Base-by-base conservation (phyloP, 2,113 vertebrate genomes). In the Clarias magur region DNA sequence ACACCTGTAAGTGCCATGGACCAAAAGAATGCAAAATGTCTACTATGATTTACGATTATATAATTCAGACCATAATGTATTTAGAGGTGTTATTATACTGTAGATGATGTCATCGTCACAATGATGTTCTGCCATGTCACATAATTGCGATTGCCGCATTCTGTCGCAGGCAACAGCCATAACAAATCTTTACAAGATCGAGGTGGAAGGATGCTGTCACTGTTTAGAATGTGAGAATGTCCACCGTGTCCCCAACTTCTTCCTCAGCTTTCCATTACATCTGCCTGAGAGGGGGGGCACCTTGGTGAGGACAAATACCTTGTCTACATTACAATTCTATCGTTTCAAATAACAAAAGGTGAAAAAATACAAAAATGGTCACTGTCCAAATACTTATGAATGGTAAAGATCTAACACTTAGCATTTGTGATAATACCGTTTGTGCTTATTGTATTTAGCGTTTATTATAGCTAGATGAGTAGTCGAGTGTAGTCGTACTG, bases 141-240 rank as follows among this genome's bases (percentile, higher is more conserved):
- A 15, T 23, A n/a, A 54, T 34, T 23, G 19, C 13, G 38, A 75
- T 19, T 62, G 48, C 80, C 48, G 4, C 0, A 3, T 82, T 56
- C 76, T 0, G 8, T 82, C 79, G 4, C 81, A 95, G 95, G 93
- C 91, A 91, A 83, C 90, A 48, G 73, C 92, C 81, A 93, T 95
- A 87, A 89, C 92, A 83, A 67, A 87, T 30, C 91, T 95, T 60
- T 95, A 92, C 89, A 93, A 89, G 90, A 92, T 94, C n/a, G 88
- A 88, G 1, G 21, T 93, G 67, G 91, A 94, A 79, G 92, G 85
- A 0, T 23, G 89, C 3, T 68, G 93, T 68, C 65, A 62, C 86
- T 95, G 95, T 92, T 80, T 84, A 19, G 3, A 86, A 0, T 95
- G 95, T 57, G 0, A 0, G 83, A 89, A 53, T 1, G 1, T 89